Conservation (phyloP, 2,888 invertebrate genomes). For the Nineta flava region DNA sequence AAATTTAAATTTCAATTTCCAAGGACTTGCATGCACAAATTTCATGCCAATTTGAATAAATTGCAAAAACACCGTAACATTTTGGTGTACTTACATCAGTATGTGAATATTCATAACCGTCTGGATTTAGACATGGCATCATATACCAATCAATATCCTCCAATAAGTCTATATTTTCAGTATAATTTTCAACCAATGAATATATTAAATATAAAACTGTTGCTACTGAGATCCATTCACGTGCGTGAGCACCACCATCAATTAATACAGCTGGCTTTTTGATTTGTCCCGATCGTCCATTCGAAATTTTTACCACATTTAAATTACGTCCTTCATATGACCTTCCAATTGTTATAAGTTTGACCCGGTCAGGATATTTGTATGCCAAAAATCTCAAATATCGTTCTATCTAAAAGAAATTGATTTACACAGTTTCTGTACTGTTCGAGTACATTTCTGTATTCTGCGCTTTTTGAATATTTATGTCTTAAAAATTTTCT, state of each 20-base stretch:
- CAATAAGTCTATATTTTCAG: conserved; percentile 30
- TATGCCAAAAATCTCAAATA: conserved; percentile 18
- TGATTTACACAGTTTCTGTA: no score
- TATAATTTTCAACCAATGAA: conserved; percentile 35
- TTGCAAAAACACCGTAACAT: no score
- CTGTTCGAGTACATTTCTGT: no score
- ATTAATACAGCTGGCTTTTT: conserved; percentile 33
- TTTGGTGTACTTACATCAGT: conserved; percentile 23
- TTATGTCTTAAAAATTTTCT: no score
- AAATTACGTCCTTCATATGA: conserved; percentile 27
- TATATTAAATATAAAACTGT: conserved; percentile 39
- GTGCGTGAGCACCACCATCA: conserved; percentile 44
- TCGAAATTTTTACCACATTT: conserved; percentile 27
- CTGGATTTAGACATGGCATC: conserved; percentile 50
- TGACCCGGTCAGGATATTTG: conserved; percentile 20
- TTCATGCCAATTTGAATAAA: no score
- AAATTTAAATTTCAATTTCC: no score
- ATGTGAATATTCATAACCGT: conserved; percentile 50
- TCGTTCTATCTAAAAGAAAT: conserved; percentile 21
- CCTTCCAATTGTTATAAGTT: conserved; percentile 24
- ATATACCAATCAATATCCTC: conserved; percentile 46
- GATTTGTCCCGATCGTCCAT: conserved; percentile 13
- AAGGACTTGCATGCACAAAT: no score
- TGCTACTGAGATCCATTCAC: conserved; percentile 51
- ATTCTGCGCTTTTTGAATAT: no score